Base-by-base conservation (phyloP, 2,888 invertebrate species). In the Lepidonotus clava region DNA sequence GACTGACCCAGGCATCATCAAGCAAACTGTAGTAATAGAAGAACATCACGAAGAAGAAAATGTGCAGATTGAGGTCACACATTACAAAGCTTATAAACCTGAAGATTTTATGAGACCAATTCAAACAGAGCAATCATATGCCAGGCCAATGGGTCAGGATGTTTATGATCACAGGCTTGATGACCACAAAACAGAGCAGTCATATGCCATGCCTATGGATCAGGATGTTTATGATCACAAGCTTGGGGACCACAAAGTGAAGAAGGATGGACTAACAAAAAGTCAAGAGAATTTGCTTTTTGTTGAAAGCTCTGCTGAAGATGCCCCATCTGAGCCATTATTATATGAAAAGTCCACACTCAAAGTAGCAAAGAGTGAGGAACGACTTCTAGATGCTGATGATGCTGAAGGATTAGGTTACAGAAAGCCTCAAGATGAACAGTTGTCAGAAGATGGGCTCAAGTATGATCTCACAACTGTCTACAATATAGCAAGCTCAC, bases 211-310 rank as follows among this genome's bases (percentile, higher is more conserved):
- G 11, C 14, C 14, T 51, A 51, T 51, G 51, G 51, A 51, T 28
- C 36, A 71, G 18, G 34, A 34, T 38, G 71, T 5, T 38, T 21
- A 34, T 38, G 36, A 71, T 36, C 1, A 38, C 18, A 38, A 34
- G 4, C 36, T 71, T 34, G 71, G n/a, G n/a, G n/a, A n/a, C n/a
- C n/a, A 71, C 18, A 71, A 38, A 18, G 24, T 71, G 71, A 71
- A 71, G 18, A 71, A 36, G 71, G 71, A 71, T 36, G 46, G 40
- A 1, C n/a, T 46, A 4, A 28, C 80, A 4, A 80, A 80, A 28
- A 80, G 80, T 32, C 80, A 80, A 28, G 80, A 80, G 41, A 41
- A 80, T 80, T 41, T 80, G 28, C 34, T 46, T 34, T 80, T 80
- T 80, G 80, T 80, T 32, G 46, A 46, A 28, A 41, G 40, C 1